These are phyloP conservation scores for Drosophila macrospina DNA, from an alignment of 2,888 invertebrate species.

Conservation along the genomic window DNA sequence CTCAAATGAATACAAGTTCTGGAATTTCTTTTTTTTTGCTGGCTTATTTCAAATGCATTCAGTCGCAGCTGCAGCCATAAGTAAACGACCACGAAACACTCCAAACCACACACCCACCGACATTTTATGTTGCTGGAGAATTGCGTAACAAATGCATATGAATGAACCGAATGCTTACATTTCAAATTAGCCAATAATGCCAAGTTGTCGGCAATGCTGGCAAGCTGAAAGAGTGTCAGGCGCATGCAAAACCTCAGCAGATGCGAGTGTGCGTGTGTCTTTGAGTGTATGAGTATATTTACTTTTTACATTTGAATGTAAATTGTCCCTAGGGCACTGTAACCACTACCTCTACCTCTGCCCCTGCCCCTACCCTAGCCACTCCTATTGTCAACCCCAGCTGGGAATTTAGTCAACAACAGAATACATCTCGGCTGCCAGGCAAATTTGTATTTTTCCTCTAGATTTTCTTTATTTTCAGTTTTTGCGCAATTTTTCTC, in stretches of 20 bases:
- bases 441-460: conserved; percentile 1
- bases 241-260: conserved; percentile 20
- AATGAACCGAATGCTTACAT: conserved; percentile 20
- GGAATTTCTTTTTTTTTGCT: background rate
- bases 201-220: conserved; percentile 10
- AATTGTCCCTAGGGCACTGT: conserved; percentile 27
- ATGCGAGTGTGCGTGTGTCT: background rate
- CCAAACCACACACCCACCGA: background rate
- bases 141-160: conserved; percentile 27
- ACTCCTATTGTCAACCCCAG: background rate
- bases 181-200: conserved; percentile 23
- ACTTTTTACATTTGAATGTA: conserved; percentile 48
- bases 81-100: background rate
- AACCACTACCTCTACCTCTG: background rate
- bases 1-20: conserved; percentile 13
- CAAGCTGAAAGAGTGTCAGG: conserved; percentile 2
- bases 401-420: conserved; percentile 6
- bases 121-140: background rate
- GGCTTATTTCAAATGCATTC: conserved; percentile 15
- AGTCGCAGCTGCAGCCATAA: conserved; percentile 6
- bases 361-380: background rate
- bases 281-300: conserved; percentile 12
- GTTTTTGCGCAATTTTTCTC: background rate
- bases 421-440: background rate
- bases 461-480: background rate